Evolutionary conservation across 2,113 vertebrate species (phyloP), one percentile per base, ranked within the genome.

Genomic region (Cyprinodon brontotheroides): DNA sequence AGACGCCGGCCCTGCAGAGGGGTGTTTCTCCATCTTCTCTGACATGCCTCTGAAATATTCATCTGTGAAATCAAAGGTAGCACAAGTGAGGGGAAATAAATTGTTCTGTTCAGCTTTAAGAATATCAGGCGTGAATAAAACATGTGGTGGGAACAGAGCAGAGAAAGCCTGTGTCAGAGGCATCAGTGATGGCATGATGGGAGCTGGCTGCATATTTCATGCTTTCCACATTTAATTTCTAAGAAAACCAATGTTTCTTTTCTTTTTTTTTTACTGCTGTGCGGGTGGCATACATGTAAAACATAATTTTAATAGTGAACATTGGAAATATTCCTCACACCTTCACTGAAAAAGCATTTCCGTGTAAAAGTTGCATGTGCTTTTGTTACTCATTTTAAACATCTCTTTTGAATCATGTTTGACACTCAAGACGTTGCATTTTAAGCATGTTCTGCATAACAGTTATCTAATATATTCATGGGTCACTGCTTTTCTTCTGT

Each of bases 121-220:
- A 93, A 92, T 89, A 91, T 89, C 90, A 89, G 72, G n/a, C 53
- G 59, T 92, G 81, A 93, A 93, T 94, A 92, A 93, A 92, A 92
- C 81, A 94, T 93, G 89, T 2, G 3, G 80, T 75, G 86, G 89
- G 83, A 87, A 84, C 73, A 11, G 80, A 83, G 81, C 76, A 78
- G 66, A 81, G 84, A 80, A 79, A 79, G 85, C 76, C 80, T 72
- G 72, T 90, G 86, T 89, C 86, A 86, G 80, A 82, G 77, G 79
- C 78, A 57, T 57, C 17, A 79, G 76, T 62, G 15, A 74, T 78
- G 80, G 82, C 80, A 88, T 81, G 82, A 82, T 86, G 75, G 87
- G 75, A 92, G 84, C 82, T 68, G 61, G 75, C 77, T 92, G 90
- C 91, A 90, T 89, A 90, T 93, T 91, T 93, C 64, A 92, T 91